phyloP scores from a whole-genome alignment of 2,888 invertebrate species.

The Nephrotoma guestfalica region DNA sequence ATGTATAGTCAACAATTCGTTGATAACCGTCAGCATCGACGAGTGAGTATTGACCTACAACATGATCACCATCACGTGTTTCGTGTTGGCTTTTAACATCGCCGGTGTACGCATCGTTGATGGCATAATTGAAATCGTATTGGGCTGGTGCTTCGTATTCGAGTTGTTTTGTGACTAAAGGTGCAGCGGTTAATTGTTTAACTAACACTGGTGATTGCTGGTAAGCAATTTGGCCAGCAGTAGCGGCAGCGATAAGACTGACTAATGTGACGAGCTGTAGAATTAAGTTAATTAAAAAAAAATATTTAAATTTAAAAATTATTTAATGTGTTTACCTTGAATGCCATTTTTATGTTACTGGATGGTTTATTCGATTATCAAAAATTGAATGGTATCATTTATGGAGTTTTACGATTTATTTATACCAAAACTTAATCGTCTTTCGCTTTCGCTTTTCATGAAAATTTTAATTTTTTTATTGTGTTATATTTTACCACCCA shows the following conservation, averaged over 20 bases:
- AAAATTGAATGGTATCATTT: neutral
- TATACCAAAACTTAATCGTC: neutral
- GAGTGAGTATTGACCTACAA: conserved; percentile 38
- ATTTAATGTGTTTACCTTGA: neutral
- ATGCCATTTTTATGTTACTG: neutral
- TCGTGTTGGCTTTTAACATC: conserved; percentile 38
- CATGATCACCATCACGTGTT: conserved; percentile 36
- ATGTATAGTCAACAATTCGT: conserved; percentile 38
- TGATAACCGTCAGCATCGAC: conserved; percentile 38
- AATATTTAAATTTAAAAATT: neutral
- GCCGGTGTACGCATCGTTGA: conserved; percentile 37
- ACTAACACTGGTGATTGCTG: conserved; percentile 15
- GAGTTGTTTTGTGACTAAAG: conserved; percentile 14
- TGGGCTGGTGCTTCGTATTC: conserved; percentile 24
- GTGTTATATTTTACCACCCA: too few relatives aligned
- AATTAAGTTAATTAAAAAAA: neutral
- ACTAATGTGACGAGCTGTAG: neutral
- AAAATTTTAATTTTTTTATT: neutral
- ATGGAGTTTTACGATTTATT: neutral
- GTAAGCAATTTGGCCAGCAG: neutral
- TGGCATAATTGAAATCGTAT: conserved; percentile 23
- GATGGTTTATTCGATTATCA: neutral
- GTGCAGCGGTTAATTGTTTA: conserved; percentile 14
- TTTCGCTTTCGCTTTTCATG: neutral
- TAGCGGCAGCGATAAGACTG: conserved; percentile 6